These are phyloP conservation scores for Eupithecia subumbrata DNA, from an alignment of 2,888 invertebrate genomes.

Conservation along the genomic window DNA sequence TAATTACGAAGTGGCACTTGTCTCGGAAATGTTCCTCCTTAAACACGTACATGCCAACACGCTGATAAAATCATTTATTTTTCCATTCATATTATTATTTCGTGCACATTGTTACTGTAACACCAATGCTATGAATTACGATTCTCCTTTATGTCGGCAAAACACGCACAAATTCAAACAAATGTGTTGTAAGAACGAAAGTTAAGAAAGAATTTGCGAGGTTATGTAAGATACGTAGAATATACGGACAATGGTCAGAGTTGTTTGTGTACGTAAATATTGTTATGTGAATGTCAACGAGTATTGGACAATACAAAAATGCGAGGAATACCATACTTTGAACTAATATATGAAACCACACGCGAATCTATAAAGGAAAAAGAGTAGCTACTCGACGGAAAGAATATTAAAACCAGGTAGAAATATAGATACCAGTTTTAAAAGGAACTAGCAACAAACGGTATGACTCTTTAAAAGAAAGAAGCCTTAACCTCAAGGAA, in stretches of 20 bases:
- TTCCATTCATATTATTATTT: constrained; percentile 25
- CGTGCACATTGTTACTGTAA: constrained; percentile 18
- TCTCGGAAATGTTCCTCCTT: background rate
- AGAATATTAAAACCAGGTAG: background rate
- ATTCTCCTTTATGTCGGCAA: constrained; percentile 29
- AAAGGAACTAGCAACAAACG: background rate
- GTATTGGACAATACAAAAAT: constrained; percentile 16
- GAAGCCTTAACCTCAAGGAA: background rate
- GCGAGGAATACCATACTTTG: background rate
- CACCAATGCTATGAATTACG: constrained; percentile 22
- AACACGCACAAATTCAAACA: constrained; percentile 54
- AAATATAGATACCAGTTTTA: background rate
- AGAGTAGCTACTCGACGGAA: background rate
- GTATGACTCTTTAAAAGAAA: background rate
- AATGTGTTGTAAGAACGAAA: constrained; percentile 62
- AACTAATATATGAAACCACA: constrained; percentile 12
- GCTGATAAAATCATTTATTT: constrained; percentile 10
- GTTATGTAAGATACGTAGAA: constrained; percentile 55
- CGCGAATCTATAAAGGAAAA: background rate
- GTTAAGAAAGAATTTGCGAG: constrained; percentile 60
- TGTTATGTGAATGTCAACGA: constrained; percentile 26
- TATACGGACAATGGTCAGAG: constrained; percentile 45
- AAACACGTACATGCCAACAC: constrained; percentile 11
- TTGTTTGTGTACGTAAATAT: constrained; percentile 40
- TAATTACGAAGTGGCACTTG: background rate